phyloP scores from a whole-genome alignment of 2,113 vertebrate genomes.

The Patagioenas fasciata region DNA sequence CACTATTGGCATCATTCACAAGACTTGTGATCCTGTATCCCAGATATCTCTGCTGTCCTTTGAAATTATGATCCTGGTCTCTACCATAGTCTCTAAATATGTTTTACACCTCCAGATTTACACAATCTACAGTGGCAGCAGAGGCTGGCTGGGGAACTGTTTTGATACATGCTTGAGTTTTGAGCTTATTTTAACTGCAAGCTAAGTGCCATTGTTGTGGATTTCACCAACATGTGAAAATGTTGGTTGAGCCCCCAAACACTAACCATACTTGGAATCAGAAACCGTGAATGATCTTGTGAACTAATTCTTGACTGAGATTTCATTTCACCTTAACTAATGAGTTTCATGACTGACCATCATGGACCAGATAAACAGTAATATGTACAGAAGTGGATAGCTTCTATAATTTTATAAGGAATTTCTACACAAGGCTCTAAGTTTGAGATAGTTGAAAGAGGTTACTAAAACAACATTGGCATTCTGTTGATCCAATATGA shows the following conservation, averaged over 20 bases:
- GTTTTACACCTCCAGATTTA: neutral
- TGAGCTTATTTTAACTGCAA: neutral
- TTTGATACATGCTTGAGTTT: neutral
- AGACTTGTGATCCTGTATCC: neutral
- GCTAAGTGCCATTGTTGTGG: neutral
- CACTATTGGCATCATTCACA: neutral
- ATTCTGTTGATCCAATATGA: neutral
- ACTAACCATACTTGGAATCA: neutral
- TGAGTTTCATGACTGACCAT: neutral
- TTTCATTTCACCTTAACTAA: neutral
- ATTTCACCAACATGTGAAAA: neutral
- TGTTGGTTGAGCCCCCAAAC: accelerated
- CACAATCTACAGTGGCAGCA: neutral
- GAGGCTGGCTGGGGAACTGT: neutral
- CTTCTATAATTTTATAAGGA: neutral
- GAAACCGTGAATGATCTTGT: neutral
- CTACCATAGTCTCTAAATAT: neutral
- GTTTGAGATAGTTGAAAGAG: neutral
- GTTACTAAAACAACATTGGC: neutral
- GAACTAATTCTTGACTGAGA: neutral
- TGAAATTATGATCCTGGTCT: neutral
- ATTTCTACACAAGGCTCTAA: neutral
- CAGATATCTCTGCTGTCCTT: neutral
- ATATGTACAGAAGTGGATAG: neutral
- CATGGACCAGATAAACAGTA: neutral